A percentile compares a stretch with the other conserved stretches of the same genome.
Evolutionary conservation across 1,140 invertebrate genomes (phyloP).

Genomic region (Cherax destructor): DNA sequence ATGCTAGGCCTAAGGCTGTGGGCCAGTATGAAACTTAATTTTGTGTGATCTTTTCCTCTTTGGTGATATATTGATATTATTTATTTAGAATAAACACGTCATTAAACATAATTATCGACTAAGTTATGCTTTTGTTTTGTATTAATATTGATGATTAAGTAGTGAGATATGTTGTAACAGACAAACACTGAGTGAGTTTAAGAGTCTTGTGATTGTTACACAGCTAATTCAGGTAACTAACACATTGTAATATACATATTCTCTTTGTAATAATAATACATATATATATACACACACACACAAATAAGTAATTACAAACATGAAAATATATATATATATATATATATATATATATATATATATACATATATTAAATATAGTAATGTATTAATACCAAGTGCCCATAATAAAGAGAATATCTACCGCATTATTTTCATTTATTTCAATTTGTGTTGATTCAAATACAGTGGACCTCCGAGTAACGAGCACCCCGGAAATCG

Average conservation of each 20-base stretch:
- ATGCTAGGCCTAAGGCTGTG: conserved; percentile 53
- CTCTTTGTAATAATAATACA: conserved; percentile 10
- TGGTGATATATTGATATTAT: not conserved
- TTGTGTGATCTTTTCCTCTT: not conserved
- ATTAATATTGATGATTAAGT: not conserved
- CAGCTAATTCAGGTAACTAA: conserved; percentile 57
- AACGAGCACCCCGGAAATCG: too few species aligned
- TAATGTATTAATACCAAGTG: conserved; percentile 65
- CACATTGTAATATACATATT: conserved; percentile 63
- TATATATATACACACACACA: conserved; percentile 54
- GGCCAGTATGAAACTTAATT: conserved; percentile 29
- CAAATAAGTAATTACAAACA: conserved; percentile 41
- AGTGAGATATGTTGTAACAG: not conserved
- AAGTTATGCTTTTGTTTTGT: not conserved
- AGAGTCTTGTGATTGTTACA: conserved; percentile 43
- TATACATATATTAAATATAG: conserved; percentile 56
- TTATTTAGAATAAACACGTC: not conserved
- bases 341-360: conserved; percentile 50
- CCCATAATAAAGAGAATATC: conserved; percentile 64
- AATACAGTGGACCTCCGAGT: too few species aligned
- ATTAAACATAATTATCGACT: not conserved
- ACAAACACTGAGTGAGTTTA: not conserved
- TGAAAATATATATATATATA: conserved; percentile 61
- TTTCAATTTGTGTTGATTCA: too few species aligned
- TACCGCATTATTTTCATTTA: not conserved